Percentiles rank a stretch among this genome's conserved stretches.
phyloP scores from a whole-genome alignment of 2,797 vertebrate genomes.

The Acanthopagrus latus region DNA sequence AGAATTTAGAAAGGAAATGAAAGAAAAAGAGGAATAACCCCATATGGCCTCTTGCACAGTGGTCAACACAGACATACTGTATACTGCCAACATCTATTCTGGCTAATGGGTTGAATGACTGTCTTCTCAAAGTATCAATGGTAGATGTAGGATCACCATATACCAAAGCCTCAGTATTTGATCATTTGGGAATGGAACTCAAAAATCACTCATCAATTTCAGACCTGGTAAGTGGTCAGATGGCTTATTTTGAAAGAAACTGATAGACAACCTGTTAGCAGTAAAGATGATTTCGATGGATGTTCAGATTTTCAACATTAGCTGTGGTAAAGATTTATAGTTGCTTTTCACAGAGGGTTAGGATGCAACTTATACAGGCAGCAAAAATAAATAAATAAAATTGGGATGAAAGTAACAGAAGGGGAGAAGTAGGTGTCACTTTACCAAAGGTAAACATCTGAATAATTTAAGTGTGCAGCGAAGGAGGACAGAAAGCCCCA shows the following conservation, averaged over 20 bases:
- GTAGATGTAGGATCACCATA: background rate
- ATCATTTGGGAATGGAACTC: no score
- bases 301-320: background rate
- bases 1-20: no score
- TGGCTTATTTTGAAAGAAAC: conserved; percentile 1
- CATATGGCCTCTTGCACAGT: no score
- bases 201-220: no score
- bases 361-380: background rate
- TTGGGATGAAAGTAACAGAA: background rate
- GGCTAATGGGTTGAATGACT: no score
- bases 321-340: background rate
- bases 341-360: background rate
- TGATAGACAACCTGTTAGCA: background rate
- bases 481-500: conserved; percentile 3
- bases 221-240: background rate
- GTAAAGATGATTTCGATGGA: no score
- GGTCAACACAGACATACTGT: no score
- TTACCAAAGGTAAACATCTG: conserved; percentile 5
- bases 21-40: no score
- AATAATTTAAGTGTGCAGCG: background rate
- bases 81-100: no score
- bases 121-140: background rate
- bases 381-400: background rate
- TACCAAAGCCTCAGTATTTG: background rate
- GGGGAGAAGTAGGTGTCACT: background rate